Conservation (phyloP, 2,888 invertebrate species). For the Yponomeuta sedellus region DNA sequence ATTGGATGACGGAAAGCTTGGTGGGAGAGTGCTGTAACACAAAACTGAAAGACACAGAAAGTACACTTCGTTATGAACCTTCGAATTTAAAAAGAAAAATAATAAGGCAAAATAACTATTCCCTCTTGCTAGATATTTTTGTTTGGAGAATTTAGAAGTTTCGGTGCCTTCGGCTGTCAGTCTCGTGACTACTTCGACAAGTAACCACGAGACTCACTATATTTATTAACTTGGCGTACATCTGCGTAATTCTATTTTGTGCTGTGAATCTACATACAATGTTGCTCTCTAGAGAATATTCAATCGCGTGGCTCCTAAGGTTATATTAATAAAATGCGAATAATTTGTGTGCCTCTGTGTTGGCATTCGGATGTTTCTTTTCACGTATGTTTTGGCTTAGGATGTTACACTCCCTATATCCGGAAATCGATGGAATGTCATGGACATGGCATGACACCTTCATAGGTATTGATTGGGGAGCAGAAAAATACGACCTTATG, state of each 20-base stretch:
- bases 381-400: neutral
- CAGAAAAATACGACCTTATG: no score
- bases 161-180: no score
- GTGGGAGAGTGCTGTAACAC: slow-evolving; percentile 30
- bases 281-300: slow-evolving; percentile 20
- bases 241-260: slow-evolving; percentile 13
- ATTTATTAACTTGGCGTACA: neutral
- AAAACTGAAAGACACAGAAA: neutral
- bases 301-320: slow-evolving; percentile 6
- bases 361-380: neutral
- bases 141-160: no score
- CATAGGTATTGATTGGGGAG: no score
- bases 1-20: slow-evolving; percentile 36
- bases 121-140: no score
- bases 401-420: neutral
- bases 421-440: neutral
- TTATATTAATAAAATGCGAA: neutral
- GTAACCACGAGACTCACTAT: neutral
- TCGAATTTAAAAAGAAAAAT: no score
- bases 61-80: neutral
- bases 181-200: no score
- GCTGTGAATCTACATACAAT: slow-evolving; percentile 27
- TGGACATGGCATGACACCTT: no score
- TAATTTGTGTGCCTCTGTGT: neutral
- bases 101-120: no score